Base-by-base conservation (phyloP, 2,797 vertebrate genomes). In the Pelochelys cantorii region DNA sequence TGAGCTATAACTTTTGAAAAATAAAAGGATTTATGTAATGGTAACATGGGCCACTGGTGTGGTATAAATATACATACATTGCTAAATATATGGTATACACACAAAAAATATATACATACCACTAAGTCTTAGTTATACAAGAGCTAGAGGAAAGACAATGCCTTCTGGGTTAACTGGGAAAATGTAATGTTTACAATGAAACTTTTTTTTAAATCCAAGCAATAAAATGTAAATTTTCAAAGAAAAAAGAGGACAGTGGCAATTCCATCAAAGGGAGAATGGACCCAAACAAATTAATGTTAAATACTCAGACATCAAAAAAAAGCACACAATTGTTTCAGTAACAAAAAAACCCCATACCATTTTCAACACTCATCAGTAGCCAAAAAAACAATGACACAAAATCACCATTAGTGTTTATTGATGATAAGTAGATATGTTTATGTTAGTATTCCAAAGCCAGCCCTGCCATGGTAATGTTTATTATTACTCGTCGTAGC, bases 151-250 rank as follows among this genome's bases (percentile, higher is more conserved):
- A 94, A 97, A 97, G 93, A 96, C 85, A 96, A 92, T 97, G 97
- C 97, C 97, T 98, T 95, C 97, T 97, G 97, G 97, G 96, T 97
- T 96, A 96, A 94, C 87, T 93, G 92, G 91, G 93, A 90, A 97
- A 98, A 97, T 94, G 91, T 95, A 97, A 98, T 97, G 97, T 97
- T 95, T 96, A 79, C 97, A 97, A 97, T 97, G 97, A 97, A 97
- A 94, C 91, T 82, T 95, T 92, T 96, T 62, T 95, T 94, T 87
- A 95, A 85, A 95, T 22, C 60, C 68, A 96, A 94, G 94, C 92
- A 97, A 92, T 86, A 96, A 94, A 34, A 90, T 81, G 65, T 84
- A 97, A 96, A 59, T 96, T 97, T 95, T 84, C 3, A 1, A 71
- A 89, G 85, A 89, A 84, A 90, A 95, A 87, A 37, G 27, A 86